These are phyloP conservation scores for Spinus olivaceus DNA, from an alignment of 2,797 vertebrate species.

Conservation along the genomic window DNA sequence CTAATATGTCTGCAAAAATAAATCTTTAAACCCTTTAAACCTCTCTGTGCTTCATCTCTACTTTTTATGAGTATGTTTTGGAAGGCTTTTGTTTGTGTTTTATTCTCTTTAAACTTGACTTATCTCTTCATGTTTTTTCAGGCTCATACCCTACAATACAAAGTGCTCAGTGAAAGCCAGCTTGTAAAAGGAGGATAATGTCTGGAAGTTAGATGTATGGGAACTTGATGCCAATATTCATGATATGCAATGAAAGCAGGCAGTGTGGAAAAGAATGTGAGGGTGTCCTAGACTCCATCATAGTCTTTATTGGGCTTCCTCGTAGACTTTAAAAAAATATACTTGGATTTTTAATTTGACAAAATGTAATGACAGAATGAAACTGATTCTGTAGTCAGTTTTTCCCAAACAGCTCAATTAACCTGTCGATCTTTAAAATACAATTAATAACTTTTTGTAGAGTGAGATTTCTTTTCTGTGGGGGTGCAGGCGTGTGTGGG, in stretches of 20 bases:
- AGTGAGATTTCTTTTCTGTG: background rate
- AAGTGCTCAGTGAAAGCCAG: background rate
- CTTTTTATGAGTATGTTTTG: background rate
- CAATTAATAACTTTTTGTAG: constrained; percentile 9
- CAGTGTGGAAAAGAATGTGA: background rate
- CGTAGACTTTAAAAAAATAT: background rate
- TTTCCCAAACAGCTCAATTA: background rate
- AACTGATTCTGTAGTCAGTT: background rate
- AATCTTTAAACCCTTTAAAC: background rate
- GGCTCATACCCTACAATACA: background rate
- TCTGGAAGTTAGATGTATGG: background rate
- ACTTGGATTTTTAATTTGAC: background rate
- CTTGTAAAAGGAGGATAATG: background rate
- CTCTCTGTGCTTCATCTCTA: background rate
- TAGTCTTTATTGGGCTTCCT: background rate
- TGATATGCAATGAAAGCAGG: background rate
- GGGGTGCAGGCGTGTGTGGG: background rate
- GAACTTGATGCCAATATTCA: background rate
- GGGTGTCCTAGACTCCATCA: background rate
- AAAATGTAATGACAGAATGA: background rate
- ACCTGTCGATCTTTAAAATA: background rate
- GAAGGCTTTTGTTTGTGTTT: background rate
- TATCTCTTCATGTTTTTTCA: background rate
- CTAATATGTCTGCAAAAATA: background rate
- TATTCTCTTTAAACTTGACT: background rate